These are phyloP conservation scores for Odontothrips loti DNA, from an alignment of 2,888 invertebrate species.

Conservation along the genomic window DNA sequence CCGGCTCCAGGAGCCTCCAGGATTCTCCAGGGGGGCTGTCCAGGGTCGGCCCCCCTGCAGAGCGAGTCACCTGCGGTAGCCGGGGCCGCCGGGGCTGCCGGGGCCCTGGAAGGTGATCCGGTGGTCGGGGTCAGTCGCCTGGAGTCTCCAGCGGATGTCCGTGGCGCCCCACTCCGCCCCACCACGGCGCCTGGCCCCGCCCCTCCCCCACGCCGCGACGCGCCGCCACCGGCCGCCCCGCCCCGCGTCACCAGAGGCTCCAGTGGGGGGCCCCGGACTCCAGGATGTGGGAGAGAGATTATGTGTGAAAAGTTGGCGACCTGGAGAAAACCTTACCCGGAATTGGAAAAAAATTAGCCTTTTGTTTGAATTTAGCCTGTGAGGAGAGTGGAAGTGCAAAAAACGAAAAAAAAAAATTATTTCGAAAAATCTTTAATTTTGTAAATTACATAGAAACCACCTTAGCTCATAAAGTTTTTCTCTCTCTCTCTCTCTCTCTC, in stretches of 20 bases:
- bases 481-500: too few species aligned
- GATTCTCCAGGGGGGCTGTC: background rate
- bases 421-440: too few species aligned
- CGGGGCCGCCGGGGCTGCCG: background rate
- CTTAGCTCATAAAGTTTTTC: too few species aligned
- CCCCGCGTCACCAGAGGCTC: background rate
- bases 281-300: too few species aligned
- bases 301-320: too few species aligned
- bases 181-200: background rate
- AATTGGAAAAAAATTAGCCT: too few species aligned
- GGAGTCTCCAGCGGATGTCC: background rate
- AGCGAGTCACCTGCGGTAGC: background rate
- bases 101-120: background rate
- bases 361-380: too few species aligned
- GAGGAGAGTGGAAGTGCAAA: too few species aligned
- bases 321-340: too few species aligned
- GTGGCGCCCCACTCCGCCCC: background rate
- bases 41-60: background rate
- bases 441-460: too few species aligned
- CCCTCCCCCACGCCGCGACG: background rate
- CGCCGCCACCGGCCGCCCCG: background rate
- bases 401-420: too few species aligned
- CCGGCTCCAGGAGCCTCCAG: background rate
- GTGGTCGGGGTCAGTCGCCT: background rate
- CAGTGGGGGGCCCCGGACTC: too few species aligned